Evolutionary conservation across 1,140 invertebrate species (phyloP).

Genomic region (Diorhabda carinulata): DNA sequence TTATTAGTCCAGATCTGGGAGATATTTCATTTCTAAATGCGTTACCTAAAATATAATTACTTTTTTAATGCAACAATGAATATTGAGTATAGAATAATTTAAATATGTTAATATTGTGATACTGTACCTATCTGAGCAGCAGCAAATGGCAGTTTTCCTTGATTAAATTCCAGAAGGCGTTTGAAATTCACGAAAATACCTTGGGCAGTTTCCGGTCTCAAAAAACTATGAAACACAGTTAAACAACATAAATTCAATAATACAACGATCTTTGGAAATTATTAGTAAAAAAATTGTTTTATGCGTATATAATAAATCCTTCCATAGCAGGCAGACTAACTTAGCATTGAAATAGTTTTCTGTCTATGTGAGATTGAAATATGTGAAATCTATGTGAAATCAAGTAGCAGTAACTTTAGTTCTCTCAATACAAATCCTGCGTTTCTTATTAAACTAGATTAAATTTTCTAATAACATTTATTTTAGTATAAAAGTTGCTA

Average conservation of each 20-base stretch:
- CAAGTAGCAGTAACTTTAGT: too few species aligned
- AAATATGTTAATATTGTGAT: background rate
- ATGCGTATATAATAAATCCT: too few species aligned
- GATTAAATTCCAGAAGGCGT: constrained; percentile 93
- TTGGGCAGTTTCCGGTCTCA: constrained; percentile 97
- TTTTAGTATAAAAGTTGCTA: too few species aligned
- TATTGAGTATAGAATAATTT: background rate
- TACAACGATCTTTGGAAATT: background rate
- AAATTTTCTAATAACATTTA: too few species aligned
- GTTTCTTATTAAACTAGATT: too few species aligned
- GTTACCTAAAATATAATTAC: constrained; percentile 59
- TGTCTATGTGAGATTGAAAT: too few species aligned
- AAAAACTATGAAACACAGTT: constrained; percentile 55
- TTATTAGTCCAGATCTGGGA: constrained; percentile 90
- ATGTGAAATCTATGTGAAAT: too few species aligned
- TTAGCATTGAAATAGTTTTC: too few species aligned
- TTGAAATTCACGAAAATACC: constrained; percentile 99
- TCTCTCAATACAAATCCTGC: too few species aligned
- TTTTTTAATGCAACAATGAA: background rate
- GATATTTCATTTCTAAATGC: constrained; percentile 99
- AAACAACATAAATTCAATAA: too few species aligned
- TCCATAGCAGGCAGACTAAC: too few species aligned
- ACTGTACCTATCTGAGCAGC: constrained; percentile 87
- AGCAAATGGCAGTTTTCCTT: constrained; percentile 94
- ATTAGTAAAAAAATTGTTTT: background rate